phyloP scores from a whole-genome alignment of 1,140 invertebrate species.

The Drosophila malerkotliana region DNA sequence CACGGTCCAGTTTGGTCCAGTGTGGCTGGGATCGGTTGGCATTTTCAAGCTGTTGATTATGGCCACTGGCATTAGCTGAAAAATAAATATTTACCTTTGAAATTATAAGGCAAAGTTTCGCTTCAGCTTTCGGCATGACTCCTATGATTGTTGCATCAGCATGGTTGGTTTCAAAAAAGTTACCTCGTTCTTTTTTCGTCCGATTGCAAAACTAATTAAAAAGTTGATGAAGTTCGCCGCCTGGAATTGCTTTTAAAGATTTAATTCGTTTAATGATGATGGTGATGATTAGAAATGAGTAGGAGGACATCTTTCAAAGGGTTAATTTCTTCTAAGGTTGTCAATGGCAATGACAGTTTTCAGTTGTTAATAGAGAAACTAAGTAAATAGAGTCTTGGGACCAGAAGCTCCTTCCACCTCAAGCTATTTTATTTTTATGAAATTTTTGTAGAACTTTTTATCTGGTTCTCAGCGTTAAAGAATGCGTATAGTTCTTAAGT shows the following conservation, averaged over 20 bases:
- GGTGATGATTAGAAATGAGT: background rate
- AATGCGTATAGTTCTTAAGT: conserved; percentile 32
- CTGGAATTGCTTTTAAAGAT: conserved; percentile 72
- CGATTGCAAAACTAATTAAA: conserved; percentile 82
- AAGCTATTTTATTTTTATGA: background rate
- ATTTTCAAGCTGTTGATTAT: conserved; percentile 80
- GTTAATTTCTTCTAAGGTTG: conserved; percentile 30
- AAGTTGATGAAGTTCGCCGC: conserved; percentile 70
- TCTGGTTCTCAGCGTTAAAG: background rate
- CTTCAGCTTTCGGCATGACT: conserved; percentile 35
- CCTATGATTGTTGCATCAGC: conserved; percentile 51
- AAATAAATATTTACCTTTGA: conserved; percentile 81
- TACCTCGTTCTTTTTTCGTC: conserved; percentile 48
- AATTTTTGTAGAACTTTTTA: background rate
- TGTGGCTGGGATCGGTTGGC: conserved; percentile 38
- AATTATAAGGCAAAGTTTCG: conserved; percentile 76
- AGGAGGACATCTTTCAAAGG: conserved; percentile 4
- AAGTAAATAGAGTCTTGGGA: background rate
- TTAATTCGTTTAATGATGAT: conserved; percentile 34
- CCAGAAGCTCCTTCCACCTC: background rate
- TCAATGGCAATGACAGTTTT: conserved; percentile 1
- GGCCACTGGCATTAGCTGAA: conserved; percentile 74
- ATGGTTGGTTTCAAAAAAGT: conserved; percentile 51
- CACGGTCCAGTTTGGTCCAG: conserved; percentile 49
- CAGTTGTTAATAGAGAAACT: background rate